Percentiles rank a stretch among this genome's conserved stretches.
These are phyloP conservation scores for Marmota monax DNA, from an alignment of 2,113 vertebrate species.

Conservation along the genomic window DNA sequence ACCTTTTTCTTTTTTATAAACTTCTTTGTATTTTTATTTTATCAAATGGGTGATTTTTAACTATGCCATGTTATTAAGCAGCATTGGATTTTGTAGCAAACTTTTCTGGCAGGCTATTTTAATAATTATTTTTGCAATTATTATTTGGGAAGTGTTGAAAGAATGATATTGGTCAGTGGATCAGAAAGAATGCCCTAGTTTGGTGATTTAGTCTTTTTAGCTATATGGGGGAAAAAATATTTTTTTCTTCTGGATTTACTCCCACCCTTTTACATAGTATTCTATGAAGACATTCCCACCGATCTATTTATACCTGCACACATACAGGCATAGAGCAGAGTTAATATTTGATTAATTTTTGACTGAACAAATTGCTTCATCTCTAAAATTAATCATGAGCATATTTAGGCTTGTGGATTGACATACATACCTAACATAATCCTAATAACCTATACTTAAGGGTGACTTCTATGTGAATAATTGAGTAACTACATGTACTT, in stretches of 20 bases:
- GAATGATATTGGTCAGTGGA: background rate
- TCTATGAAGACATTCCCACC: background rate
- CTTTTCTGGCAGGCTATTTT: background rate
- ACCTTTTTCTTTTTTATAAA: conserved; percentile 58
- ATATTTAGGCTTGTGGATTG: background rate
- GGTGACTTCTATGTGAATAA: background rate
- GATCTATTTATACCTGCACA: background rate
- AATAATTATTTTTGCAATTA: conserved; percentile 40
- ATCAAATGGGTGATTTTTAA: background rate
- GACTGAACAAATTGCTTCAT: accelerated
- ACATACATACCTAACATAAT: background rate
- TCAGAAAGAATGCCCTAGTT: conserved; percentile 27
- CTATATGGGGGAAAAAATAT: background rate
- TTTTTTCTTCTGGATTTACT: background rate
- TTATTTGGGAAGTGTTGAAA: background rate
- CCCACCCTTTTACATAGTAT: background rate
- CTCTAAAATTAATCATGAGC: background rate
- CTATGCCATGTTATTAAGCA: conserved; percentile 1
- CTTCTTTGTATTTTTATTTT: conserved; percentile 47
- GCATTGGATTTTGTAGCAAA: background rate
- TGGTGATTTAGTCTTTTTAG: background rate
- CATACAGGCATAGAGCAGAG: background rate
- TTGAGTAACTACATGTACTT: background rate
- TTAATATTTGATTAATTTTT: conserved; percentile 30
- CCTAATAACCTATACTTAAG: background rate